Conservation (phyloP, 2,113 vertebrate species). For the Alouatta palliata region DNA sequence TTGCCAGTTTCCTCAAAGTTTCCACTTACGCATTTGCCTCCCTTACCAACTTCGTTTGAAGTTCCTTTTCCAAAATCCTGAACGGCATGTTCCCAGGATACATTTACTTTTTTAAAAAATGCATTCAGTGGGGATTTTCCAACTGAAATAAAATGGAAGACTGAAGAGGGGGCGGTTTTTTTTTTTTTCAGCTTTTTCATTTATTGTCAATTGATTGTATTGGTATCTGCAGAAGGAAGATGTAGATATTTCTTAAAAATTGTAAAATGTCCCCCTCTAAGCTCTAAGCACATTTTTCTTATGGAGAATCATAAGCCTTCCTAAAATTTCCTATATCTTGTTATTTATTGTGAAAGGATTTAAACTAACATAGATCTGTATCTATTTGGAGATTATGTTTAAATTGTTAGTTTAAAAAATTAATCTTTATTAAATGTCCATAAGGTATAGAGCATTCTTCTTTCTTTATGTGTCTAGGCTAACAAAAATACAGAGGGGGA, state of each 20-base stretch:
- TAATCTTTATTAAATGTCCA: slow-evolving; percentile 41
- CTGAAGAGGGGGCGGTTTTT: background rate
- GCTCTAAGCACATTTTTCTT: background rate
- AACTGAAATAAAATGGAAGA: slow-evolving; percentile 73
- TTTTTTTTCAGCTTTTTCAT: background rate
- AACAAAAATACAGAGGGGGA: background rate
- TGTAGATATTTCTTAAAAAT: background rate
- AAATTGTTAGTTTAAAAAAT: slow-evolving; percentile 52
- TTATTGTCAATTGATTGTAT: background rate
- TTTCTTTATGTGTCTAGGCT: slow-evolving; percentile 20
- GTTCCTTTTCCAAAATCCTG: slow-evolving; percentile 87
- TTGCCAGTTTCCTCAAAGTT: slow-evolving; percentile 95
- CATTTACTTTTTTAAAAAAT: slow-evolving; percentile 79
- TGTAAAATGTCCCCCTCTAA: background rate
- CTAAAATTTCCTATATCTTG: background rate
- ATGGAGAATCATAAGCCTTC: background rate
- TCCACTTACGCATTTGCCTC: slow-evolving; percentile 95
- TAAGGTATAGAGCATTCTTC: slow-evolving; percentile 27
- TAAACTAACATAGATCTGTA: slow-evolving; percentile 29
- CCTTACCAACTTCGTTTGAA: slow-evolving; percentile 85
- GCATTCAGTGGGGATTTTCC: slow-evolving; percentile 84
- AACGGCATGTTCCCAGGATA: slow-evolving; percentile 89
- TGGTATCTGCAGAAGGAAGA: background rate
- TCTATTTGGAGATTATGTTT: slow-evolving; percentile 52
- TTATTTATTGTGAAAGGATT: slow-evolving; percentile 27